phyloP scores from a whole-genome alignment of 2,113 vertebrate species.

The Phylloscopus whistleri region DNA sequence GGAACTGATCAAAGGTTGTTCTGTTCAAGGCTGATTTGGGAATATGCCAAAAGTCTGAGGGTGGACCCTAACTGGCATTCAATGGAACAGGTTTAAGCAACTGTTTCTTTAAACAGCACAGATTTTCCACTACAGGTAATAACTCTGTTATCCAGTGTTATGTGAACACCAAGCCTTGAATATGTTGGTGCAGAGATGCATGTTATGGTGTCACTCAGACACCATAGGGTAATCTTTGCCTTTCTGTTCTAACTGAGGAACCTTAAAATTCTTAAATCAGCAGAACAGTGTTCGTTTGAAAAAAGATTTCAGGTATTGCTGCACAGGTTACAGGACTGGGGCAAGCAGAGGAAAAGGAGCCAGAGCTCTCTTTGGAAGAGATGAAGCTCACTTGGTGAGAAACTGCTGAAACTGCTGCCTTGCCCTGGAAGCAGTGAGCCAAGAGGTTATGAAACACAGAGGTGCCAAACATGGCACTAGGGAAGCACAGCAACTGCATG shows the following conservation, averaged over 20 bases:
- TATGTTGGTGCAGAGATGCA: neutral
- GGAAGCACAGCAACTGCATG: accelerated
- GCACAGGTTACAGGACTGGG: neutral
- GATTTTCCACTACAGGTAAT: neutral
- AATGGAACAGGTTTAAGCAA: neutral
- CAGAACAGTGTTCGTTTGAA: neutral
- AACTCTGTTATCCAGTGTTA: neutral
- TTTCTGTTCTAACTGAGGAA: neutral
- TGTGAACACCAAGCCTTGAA: neutral
- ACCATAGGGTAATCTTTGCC: neutral
- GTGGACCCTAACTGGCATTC: neutral
- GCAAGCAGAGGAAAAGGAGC: neutral
- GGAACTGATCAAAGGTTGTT: neutral
- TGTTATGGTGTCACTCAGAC: neutral
- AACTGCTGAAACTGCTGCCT: neutral
- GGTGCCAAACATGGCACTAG: neutral
- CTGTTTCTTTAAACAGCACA: neutral
- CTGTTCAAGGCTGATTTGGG: neutral
- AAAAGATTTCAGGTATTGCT: neutral
- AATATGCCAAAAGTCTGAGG: neutral
- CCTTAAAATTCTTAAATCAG: neutral
- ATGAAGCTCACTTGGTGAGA: neutral
- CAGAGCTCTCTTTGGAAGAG: neutral
- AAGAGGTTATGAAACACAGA: neutral
- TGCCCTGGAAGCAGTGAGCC: neutral